A percentile compares a stretch with the other conserved stretches of the same genome.
Conservation (phyloP, 1,140 invertebrate genomes). For the Diprion similis region DNA sequence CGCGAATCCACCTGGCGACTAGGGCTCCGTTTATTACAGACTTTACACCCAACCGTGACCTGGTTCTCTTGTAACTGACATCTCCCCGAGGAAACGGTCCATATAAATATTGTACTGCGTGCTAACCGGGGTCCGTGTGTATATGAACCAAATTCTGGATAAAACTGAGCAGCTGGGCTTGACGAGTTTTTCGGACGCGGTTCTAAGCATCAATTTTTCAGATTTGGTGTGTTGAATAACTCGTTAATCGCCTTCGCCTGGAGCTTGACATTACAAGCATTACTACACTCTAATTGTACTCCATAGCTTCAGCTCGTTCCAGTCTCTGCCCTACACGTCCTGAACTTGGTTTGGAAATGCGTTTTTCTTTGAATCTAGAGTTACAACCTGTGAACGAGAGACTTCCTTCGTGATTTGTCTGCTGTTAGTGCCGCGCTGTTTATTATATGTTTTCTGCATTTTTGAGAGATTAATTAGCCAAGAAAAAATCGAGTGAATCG, state of each 20-base stretch:
- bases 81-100: background rate
- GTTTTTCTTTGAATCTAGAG: no score
- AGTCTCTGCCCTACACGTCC: no score
- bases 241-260: background rate
- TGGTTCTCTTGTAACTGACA: background rate
- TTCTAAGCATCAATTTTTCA: background rate
- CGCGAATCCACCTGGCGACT: conserved; percentile 5
- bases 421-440: no score
- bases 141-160: background rate
- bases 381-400: no score
- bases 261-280: no score
- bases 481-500: no score
- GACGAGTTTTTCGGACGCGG: background rate
- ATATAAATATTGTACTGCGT: conserved; percentile 10
- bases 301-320: no score
- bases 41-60: background rate
- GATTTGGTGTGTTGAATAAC: background rate
- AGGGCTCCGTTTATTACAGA: conserved; percentile 10
- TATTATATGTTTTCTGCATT: no score
- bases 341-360: no score
- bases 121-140: background rate
- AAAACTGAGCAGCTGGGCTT: background rate
- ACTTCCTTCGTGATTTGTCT: no score
- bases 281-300: no score
- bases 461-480: no score